Percentiles rank a stretch among this genome's conserved stretches.
Evolutionary conservation across 2,888 invertebrate genomes (phyloP).

Genomic region (Erebia palarica): DNA sequence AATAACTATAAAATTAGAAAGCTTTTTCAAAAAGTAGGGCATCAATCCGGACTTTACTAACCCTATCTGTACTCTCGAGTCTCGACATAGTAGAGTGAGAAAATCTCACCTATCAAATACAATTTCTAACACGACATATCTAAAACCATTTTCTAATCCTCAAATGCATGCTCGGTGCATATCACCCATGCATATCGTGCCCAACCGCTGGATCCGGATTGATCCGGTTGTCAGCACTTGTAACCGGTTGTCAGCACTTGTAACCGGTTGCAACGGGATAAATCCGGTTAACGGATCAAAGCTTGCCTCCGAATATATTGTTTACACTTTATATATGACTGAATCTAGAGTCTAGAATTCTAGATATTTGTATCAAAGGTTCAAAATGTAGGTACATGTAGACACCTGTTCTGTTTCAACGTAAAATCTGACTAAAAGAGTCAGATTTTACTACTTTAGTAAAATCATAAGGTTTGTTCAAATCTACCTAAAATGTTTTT

Average conservation of each 20-base stretch:
- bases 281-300: constrained; percentile 54
- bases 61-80: too few relatives aligned
- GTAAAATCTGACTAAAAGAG: too few relatives aligned
- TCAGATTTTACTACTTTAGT: too few relatives aligned
- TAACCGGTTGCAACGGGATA: constrained; percentile 47
- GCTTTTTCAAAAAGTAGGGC: too few relatives aligned
- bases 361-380: not conserved
- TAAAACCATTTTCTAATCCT: constrained; percentile 38
- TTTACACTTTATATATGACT: not conserved
- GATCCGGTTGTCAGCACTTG: constrained; percentile 44
- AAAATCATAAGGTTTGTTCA: too few relatives aligned
- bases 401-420: too few relatives aligned
- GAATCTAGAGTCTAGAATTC: not conserved
- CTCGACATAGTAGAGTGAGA: not conserved
- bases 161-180: constrained; percentile 49
- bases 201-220: constrained; percentile 52
- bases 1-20: too few relatives aligned
- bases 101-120: not conserved
- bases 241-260: not conserved
- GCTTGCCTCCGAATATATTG: constrained; percentile 14
- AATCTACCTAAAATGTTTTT: too few relatives aligned
- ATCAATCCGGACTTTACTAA: not conserved
- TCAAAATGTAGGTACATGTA: not conserved
- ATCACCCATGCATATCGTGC: constrained; percentile 46
- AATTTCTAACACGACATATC: constrained; percentile 35